phyloP scores from a whole-genome alignment of 1,140 invertebrate genomes.

The Cecropterus lyciades region DNA sequence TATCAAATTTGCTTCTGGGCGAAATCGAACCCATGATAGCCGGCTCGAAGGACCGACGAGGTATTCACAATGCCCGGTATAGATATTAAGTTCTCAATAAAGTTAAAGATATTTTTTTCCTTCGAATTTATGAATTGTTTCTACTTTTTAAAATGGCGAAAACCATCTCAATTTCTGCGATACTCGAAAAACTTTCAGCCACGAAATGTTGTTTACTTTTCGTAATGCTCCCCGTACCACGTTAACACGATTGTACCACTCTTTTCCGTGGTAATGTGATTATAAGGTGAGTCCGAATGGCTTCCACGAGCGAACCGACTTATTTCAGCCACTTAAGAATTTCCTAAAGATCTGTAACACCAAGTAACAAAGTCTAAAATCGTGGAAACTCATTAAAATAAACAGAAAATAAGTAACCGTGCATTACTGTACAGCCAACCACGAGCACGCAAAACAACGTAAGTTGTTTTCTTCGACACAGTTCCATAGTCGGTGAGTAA shows the following conservation, averaged over 20 bases:
- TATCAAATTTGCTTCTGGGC: too few species aligned
- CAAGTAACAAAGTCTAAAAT: conserved; percentile 40
- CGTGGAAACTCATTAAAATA: conserved; percentile 30
- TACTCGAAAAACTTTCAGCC: conserved; percentile 12
- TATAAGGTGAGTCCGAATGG: conserved; percentile 52
- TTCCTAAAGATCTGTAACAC: conserved; percentile 32
- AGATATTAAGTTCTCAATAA: too few species aligned
- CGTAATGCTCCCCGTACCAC: conserved; percentile 32
- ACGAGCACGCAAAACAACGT: conserved; percentile 50
- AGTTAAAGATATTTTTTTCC: too few species aligned
- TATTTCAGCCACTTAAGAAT: conserved; percentile 28
- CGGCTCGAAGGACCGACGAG: too few species aligned
- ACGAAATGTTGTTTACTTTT: conserved; percentile 36
- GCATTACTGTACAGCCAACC: conserved; percentile 43
- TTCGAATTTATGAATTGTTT: too few species aligned
- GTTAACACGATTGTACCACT: conserved; percentile 44
- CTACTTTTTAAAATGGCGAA: not conserved
- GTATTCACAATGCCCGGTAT: too few species aligned
- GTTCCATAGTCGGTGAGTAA: conserved; percentile 52
- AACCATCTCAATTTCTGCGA: not conserved
- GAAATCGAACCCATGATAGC: too few species aligned
- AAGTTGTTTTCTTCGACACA: conserved; percentile 46
- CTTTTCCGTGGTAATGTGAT: conserved; percentile 51
- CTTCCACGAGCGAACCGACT: conserved; percentile 47
- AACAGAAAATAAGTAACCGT: conserved; percentile 47